A percentile compares a stretch with the other conserved stretches of the same genome.
These are phyloP conservation scores for Columba livia DNA, from an alignment of 2,113 vertebrate species.

Conservation along the genomic window DNA sequence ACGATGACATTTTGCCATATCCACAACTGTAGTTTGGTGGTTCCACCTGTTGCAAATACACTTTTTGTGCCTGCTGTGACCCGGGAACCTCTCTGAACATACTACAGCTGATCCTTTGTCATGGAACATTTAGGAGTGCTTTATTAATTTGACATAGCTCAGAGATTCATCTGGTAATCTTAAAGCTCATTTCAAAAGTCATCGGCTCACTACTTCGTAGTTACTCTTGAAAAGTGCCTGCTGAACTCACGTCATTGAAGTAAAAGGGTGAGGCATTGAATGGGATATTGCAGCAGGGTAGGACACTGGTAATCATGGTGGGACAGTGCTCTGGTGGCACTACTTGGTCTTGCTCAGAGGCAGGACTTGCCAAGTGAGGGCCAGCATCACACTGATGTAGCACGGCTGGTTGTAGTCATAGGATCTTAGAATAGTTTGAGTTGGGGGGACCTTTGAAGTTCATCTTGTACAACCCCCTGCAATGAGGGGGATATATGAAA, in stretches of 20 bases:
- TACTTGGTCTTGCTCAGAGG: background rate
- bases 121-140: background rate
- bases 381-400: background rate
- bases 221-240: background rate
- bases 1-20: background rate
- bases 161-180: background rate
- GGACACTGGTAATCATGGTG: fast-evolving
- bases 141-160: background rate
- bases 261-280: background rate
- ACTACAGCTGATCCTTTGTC: background rate
- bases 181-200: background rate
- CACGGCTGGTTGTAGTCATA: background rate
- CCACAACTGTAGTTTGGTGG: background rate
- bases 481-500: too few relatives aligned
- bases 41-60: background rate
- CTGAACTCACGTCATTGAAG: background rate
- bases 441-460: too few relatives aligned
- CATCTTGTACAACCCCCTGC: too few relatives aligned
- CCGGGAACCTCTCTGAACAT: background rate
- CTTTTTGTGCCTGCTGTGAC: background rate
- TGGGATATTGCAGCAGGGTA: background rate
- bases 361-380: background rate
- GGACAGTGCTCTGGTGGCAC: fast-evolving
- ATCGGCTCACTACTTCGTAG: background rate
- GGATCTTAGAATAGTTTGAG: too few relatives aligned